Evolutionary conservation across 2,113 vertebrate genomes (phyloP), one percentile per base, ranked within the genome.

Genomic region (Sapajus apella): DNA sequence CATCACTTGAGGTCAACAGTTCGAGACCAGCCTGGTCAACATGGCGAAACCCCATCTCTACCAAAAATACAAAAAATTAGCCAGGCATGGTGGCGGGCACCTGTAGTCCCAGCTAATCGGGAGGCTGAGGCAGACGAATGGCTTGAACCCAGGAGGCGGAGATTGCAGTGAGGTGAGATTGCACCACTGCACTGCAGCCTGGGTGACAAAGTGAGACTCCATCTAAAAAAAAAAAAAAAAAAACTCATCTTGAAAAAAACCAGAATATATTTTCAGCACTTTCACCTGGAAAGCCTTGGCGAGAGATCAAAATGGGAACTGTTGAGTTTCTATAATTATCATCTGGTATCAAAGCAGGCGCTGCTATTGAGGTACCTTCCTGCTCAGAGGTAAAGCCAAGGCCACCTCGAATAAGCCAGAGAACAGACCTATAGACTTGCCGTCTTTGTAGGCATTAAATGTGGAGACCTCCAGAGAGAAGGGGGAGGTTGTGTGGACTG

Each of bases 21-120:
- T 73, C 5, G 10, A 73, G 37, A 73, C 35, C 70, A 73, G 20
- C 37, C 70, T 73, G 70, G 37, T 4, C 70, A 25, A 73, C 20
- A 66, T 32, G 21, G 8, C 2, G 10, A 73, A 37, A 40, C 20
- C 37, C 37, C 1, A 5, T 73, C 37, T 73, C 37, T 40, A 11
- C n/a, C 23, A 73, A 73, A 73, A 73, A 73, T 12, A 40, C 10
- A 73, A 73, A 40, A 73, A 73, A 40, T 23, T 23, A 73, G 37
- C 20, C 5, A 11, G 70, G 20, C 5, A 3, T 73, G 37, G 70
- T 40, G 70, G 70, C 2, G 5, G 9, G 2, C 5, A 0, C 37
- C 70, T 73, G n/a, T 25, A 40, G 10, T 40, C 70, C 21, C 37
- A 6, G 70, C 70, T 73, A 40, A 21, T 25, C 5, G 5, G 21